A percentile compares a stretch with the other conserved stretches of the same genome.
Conservation (phyloP, 2,113 vertebrate genomes). For the Planiliza haematocheilus region DNA sequence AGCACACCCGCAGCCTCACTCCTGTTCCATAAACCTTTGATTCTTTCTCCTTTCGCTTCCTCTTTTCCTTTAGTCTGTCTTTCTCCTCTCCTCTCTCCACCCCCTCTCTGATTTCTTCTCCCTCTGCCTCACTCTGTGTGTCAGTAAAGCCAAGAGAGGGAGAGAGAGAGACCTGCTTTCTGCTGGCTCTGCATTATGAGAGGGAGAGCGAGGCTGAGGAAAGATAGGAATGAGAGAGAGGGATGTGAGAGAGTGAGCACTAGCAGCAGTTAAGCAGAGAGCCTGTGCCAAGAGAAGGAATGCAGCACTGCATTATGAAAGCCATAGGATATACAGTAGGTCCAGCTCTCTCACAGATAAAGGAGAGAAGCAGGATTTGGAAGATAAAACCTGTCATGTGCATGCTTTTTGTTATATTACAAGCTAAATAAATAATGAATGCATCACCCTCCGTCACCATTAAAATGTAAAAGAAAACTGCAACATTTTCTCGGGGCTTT, state of each 20-base stretch:
- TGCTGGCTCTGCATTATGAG: slow-evolving; percentile 85
- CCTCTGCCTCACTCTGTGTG: slow-evolving; percentile 68
- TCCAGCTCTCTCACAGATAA: slow-evolving; percentile 51
- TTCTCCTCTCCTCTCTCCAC: slow-evolving; percentile 55
- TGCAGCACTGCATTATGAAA: slow-evolving; percentile 85
- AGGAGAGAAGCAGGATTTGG: slow-evolving; percentile 35
- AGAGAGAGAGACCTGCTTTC: slow-evolving; percentile 73
- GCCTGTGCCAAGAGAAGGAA: slow-evolving; percentile 83
- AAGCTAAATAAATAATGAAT: slow-evolving; percentile 24
- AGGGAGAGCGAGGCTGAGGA: slow-evolving; percentile 68
- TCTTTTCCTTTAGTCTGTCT: slow-evolving; percentile 54
- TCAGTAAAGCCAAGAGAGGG: slow-evolving; percentile 74
- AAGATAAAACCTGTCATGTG: slow-evolving; percentile 29
- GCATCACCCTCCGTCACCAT: slow-evolving; percentile 4
- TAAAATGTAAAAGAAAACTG: not conserved
- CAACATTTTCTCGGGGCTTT: slow-evolving; percentile 3
- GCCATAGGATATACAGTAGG: slow-evolving; percentile 66
- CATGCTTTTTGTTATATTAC: slow-evolving; percentile 3
- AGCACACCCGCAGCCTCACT: slow-evolving; percentile 44
- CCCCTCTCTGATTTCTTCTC: slow-evolving; percentile 74
- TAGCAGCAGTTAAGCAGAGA: slow-evolving; percentile 82
- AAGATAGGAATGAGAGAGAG: slow-evolving; percentile 56
- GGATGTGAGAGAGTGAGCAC: slow-evolving; percentile 73
- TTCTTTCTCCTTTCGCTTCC: slow-evolving; percentile 52
- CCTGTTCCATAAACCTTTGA: slow-evolving; percentile 68